A percentile compares a stretch with the other conserved stretches of the same genome.
Evolutionary conservation across 2,797 vertebrate genomes (phyloP).

Genomic region (Paratrypauchen microcephalus): DNA sequence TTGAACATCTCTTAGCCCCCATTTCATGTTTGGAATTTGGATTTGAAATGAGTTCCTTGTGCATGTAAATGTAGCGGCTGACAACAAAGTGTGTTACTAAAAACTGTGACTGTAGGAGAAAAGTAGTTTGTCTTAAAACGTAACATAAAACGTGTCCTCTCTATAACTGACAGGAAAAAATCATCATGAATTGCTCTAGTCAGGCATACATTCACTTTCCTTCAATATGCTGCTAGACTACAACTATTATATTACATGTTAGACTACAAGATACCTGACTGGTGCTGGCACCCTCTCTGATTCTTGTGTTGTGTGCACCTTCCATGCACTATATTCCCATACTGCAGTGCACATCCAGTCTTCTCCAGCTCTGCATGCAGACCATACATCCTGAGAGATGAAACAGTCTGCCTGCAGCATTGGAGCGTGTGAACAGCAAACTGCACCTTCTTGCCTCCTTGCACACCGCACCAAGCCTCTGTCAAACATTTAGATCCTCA

Average conservation of each 20-base stretch:
- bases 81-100: too few species aligned
- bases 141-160: too few species aligned
- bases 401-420: conserved; percentile 34
- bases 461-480: conserved; percentile 4
- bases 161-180: too few species aligned
- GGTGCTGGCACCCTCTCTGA: conserved; percentile 1
- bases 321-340: conserved; percentile 2
- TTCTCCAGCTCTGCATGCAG: background rate
- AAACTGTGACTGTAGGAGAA: too few species aligned
- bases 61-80: too few species aligned
- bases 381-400: conserved; percentile 19
- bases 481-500: conserved; percentile 11
- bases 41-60: too few species aligned
- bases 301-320: conserved; percentile 16
- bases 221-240: background rate
- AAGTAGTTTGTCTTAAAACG: too few species aligned
- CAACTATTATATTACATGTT: background rate
- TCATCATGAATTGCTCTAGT: too few species aligned
- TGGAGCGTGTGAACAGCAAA: conserved; percentile 8
- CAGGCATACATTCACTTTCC: too few species aligned
- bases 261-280: background rate
- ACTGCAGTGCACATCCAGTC: conserved; percentile 4
- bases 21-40: too few species aligned
- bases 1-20: too few species aligned
- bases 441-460: conserved; percentile 1